Base-by-base conservation (phyloP, 1,140 invertebrate genomes). In the Nebria ingens region DNA sequence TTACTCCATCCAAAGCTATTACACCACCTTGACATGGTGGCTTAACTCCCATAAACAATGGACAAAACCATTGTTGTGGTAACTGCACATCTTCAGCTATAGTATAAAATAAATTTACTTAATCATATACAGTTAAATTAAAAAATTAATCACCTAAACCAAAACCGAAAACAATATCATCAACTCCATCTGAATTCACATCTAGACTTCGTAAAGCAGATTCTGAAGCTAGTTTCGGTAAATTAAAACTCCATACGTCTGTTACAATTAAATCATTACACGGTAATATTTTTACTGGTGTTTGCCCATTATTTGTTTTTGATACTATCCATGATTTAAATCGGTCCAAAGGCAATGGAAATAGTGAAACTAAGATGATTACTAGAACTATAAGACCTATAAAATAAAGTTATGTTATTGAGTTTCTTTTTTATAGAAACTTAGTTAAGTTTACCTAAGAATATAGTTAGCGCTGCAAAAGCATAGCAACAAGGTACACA, bases 111-210 rank as follows among this genome's bases (percentile, higher is more conserved):
- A n/a, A 6, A 21, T 11, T 19, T 12, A 13, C 52, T 19, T 38
- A 55, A 13, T 42, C 29, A 17, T 21, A 17, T n/a, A n/a, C n/a
- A n/a, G n/a, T n/a, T n/a, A n/a, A n/a, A n/a, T n/a, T n/a, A 25
- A 51, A 29, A 45, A 9, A 11, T 51, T 51, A 51, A 52, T 21
- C 58, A 87, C 86, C 86, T 71, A 88, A 88, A 45, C 83, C 86
- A 69, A 86, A 92, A 58, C 88, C 87, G 49, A 91, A 73, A 52
- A 92, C 79, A 29, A 91, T 76, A 71, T 93, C 89, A 23, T 82
- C 73, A 19, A 87, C 64, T 21, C 76, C 80, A 73, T 93, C 89
- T 6, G 71, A 65, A 72, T 91, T 87, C 0, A 91, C 76, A 71
- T 92, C 87, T 20, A 81, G 70, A 49, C 81, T 74, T 59, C 85